Percentiles rank a stretch among this genome's conserved stretches.
Conservation (phyloP, 2,888 invertebrate species). For the Odiellus spinosus region DNA sequence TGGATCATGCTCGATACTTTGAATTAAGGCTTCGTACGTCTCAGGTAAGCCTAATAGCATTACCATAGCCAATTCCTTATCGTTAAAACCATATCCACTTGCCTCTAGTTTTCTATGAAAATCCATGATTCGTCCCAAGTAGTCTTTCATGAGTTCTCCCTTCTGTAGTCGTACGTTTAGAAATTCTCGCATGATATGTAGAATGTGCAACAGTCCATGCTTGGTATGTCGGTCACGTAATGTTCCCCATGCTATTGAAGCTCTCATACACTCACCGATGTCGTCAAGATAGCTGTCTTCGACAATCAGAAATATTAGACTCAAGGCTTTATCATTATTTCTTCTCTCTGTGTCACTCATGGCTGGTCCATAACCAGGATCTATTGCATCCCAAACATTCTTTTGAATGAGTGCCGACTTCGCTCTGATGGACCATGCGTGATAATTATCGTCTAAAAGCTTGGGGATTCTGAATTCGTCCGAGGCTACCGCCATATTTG, state of each 20-base stretch:
- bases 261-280: conserved; percentile 4
- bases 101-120: no score
- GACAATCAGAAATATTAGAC: conserved; percentile 1
- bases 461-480: conserved; percentile 1
- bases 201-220: conserved; percentile 2
- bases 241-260: conserved; percentile 1
- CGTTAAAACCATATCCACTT: no score
- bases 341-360: conserved; percentile 2
- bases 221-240: conserved; percentile 5
- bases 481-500: not conserved
- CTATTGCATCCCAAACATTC: conserved; percentile 2
- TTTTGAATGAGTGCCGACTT: conserved; percentile 1
- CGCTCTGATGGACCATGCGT: conserved; percentile 2
- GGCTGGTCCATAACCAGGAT: conserved; percentile 4
- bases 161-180: conserved; percentile 4
- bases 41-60: not conserved
- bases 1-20: no score
- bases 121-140: not conserved
- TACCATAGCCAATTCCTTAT: no score
- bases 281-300: conserved; percentile 6
- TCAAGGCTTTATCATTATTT: conserved; percentile 1
- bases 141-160: not conserved
- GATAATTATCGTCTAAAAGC: not conserved
- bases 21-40: not conserved
- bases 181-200: conserved; percentile 5